These are phyloP conservation scores for Melitaea athalia DNA, from an alignment of 2,888 invertebrate species.

Conservation along the genomic window DNA sequence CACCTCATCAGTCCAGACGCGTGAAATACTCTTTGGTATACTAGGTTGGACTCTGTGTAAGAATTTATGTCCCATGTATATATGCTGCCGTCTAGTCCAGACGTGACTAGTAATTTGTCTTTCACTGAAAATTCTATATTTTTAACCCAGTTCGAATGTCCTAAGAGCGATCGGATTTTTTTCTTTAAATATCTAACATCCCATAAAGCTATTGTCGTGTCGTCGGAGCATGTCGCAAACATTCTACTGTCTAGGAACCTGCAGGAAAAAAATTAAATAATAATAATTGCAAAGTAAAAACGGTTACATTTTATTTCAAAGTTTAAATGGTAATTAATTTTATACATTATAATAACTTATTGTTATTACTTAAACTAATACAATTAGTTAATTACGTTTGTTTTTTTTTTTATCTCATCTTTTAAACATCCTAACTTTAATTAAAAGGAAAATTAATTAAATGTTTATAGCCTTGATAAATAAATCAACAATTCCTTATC, in stretches of 20 bases:
- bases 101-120: constrained; percentile 92
- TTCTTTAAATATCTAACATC: constrained; percentile 92
- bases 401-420: neutral
- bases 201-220: constrained; percentile 96
- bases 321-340: neutral
- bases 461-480: neutral
- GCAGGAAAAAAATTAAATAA: constrained; percentile 28
- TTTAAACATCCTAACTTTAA: neutral
- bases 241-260: constrained; percentile 93
- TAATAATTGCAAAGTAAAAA: neutral
- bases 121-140: constrained; percentile 95
- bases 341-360: neutral
- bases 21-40: constrained; percentile 92
- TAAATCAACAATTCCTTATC: neutral
- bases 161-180: constrained; percentile 88
- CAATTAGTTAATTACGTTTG: neutral
- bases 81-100: constrained; percentile 96
- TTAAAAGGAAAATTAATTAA: no score
- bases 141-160: constrained; percentile 98
- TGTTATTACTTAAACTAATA: neutral
- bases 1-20: constrained; percentile 94
- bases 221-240: constrained; percentile 97
- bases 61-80: constrained; percentile 97
- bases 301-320: neutral
- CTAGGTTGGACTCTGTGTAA: constrained; percentile 88